Evolutionary conservation across 2,888 invertebrate genomes (phyloP).

Genomic region (Clusia tigrina): DNA sequence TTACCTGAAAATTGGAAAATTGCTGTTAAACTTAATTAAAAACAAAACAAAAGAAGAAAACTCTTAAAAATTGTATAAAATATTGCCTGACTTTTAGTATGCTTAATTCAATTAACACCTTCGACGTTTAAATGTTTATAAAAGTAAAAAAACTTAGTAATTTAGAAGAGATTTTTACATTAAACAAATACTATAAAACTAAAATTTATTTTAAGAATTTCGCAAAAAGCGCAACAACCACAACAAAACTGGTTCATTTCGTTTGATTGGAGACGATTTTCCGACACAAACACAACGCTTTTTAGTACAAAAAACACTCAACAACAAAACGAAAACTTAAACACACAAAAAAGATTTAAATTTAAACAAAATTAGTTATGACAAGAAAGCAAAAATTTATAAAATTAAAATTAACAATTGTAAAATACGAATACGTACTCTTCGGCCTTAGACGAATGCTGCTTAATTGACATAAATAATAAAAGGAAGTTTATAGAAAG

Average conservation of each 20-base stretch:
- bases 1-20: constrained; percentile 54
- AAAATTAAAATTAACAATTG: constrained; percentile 18
- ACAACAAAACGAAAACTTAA: not conserved
- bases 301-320: constrained; percentile 45
- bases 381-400: constrained; percentile 9
- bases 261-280: not conserved
- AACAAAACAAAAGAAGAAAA: constrained; percentile 12
- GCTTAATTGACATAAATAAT: constrained; percentile 39
- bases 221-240: too few relatives aligned
- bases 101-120: too few relatives aligned
- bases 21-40: constrained; percentile 44
- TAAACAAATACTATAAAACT: too few relatives aligned
- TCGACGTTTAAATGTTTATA: too few relatives aligned
- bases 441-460: constrained; percentile 50
- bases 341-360: not conserved
- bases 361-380: not conserved
- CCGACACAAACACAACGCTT: constrained; percentile 38
- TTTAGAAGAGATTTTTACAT: too few relatives aligned
- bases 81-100: too few relatives aligned
- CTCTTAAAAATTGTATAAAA: too few relatives aligned
- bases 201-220: too few relatives aligned
- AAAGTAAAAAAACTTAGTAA: too few relatives aligned
- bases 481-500: not conserved
- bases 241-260: too few relatives aligned
- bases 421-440: constrained; percentile 44